Conservation (phyloP, 1,140 invertebrate species). For the Eufriesea mexicana region DNA sequence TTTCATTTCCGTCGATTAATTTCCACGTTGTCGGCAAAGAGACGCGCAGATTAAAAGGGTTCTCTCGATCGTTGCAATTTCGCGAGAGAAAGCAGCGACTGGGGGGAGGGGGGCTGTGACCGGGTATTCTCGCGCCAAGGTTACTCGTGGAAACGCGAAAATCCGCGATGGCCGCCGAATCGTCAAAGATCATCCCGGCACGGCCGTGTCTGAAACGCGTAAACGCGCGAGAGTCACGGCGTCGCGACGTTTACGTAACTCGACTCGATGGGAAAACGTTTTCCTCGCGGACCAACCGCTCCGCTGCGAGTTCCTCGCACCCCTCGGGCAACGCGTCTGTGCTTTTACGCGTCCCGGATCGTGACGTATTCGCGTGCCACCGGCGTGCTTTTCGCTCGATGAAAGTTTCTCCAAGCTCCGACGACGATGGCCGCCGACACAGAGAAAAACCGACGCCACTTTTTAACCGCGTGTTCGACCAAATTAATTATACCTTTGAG, state of each 20-base stretch:
- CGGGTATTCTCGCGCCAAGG: no score
- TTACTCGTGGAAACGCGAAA: no score
- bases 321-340: background rate
- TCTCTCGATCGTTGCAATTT: constrained; percentile 16
- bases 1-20: constrained; percentile 51
- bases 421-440: background rate
- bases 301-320: constrained; percentile 50
- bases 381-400: constrained; percentile 32
- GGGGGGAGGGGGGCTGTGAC: no score
- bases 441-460: constrained; percentile 42
- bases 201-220: no score
- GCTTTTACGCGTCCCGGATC: constrained; percentile 52
- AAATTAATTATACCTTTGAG: constrained; percentile 59
- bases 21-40: constrained; percentile 13
- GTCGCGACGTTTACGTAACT: constrained; percentile 70
- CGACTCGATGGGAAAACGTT: constrained; percentile 71
- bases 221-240: constrained; percentile 60
- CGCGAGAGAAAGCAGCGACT: background rate
- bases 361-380: no score
- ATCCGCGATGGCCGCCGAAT: background rate
- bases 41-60: constrained; percentile 23
- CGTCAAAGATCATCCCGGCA: no score
- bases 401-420: constrained; percentile 32
- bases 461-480: background rate
- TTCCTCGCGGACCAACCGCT: constrained; percentile 57